phyloP scores from a whole-genome alignment of 2,888 invertebrate genomes.

The Heliconius aoede region DNA sequence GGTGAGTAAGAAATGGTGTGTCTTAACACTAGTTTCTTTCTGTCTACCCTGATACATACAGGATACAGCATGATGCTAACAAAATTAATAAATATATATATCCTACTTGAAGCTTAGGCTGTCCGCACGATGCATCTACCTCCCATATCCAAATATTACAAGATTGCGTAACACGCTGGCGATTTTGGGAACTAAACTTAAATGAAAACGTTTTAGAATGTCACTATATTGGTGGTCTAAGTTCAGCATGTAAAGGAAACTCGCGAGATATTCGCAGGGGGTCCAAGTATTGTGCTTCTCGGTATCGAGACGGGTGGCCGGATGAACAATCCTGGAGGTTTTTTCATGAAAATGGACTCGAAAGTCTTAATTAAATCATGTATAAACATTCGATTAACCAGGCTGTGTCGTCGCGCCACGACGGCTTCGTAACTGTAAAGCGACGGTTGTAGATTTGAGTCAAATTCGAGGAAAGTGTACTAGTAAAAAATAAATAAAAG shows the following conservation, averaged over 20 bases:
- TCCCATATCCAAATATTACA: constrained; percentile 20
- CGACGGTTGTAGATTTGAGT: too few relatives aligned
- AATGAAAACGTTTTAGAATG: constrained; percentile 33
- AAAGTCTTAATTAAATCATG: constrained; percentile 13
- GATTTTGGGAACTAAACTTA: constrained; percentile 11
- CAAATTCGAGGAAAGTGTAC: too few relatives aligned
- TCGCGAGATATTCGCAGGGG: constrained; percentile 36
- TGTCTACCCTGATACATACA: too few relatives aligned
- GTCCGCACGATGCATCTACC: neutral
- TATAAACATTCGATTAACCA: neutral
- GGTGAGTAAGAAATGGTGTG: too few relatives aligned
- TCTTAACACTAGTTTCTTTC: too few relatives aligned
- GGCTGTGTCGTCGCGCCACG: too few relatives aligned
- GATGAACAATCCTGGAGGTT: constrained; percentile 1
- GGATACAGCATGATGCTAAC: too few relatives aligned
- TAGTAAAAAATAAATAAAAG: too few relatives aligned
- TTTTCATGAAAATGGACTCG: constrained; percentile 9
- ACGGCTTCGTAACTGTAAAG: too few relatives aligned
- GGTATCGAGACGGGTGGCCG: constrained; percentile 39
- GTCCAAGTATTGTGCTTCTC: constrained; percentile 31
- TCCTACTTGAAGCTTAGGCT: neutral
- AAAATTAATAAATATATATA: neutral
- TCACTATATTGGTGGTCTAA: constrained; percentile 37
- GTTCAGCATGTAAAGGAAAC: constrained; percentile 22
- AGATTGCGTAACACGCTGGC: constrained; percentile 4